phyloP scores from a whole-genome alignment of 1,140 invertebrate species.

The Dinoponera quadriceps region DNA sequence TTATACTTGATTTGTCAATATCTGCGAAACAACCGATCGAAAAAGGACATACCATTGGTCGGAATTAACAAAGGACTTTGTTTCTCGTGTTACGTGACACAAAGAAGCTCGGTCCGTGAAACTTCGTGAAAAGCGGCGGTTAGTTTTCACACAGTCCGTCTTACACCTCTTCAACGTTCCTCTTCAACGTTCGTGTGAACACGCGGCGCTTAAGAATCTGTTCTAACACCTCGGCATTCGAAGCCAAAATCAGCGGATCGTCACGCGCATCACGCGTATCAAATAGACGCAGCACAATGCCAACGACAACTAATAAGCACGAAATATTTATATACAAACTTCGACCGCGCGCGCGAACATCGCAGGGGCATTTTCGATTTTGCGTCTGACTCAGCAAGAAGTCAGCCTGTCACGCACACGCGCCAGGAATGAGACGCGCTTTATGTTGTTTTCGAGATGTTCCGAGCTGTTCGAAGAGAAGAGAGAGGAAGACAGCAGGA shows the following conservation, averaged over 20 bases:
- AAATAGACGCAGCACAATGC: background rate
- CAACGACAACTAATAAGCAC: slow-evolving; percentile 3
- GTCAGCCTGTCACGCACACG: slow-evolving; percentile 45
- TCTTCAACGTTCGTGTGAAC: no score
- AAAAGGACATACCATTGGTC: background rate
- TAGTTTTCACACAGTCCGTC: no score
- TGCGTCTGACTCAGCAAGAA: slow-evolving; percentile 58
- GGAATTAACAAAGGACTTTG: background rate
- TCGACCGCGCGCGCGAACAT: slow-evolving; percentile 38
- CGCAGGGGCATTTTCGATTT: slow-evolving; percentile 55
- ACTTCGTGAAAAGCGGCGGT: no score
- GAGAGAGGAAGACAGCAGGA: background rate
- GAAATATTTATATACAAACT: slow-evolving; percentile 67
- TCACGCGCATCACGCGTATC: background rate
- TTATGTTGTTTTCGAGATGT: slow-evolving; percentile 57
- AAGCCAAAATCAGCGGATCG: no score
- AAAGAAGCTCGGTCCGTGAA: no score
- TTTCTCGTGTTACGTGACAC: no score
- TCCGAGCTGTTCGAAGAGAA: slow-evolving; percentile 43
- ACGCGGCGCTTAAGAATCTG: no score
- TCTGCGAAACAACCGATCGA: slow-evolving; percentile 55
- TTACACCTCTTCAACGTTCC: no score
- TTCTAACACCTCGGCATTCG: no score
- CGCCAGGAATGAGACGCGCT: slow-evolving; percentile 54
- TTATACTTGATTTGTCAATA: no score